Evolutionary conservation across 2,888 invertebrate genomes (phyloP), one percentile per base, ranked within the genome.

Genomic region (Lasioglossum morio): DNA sequence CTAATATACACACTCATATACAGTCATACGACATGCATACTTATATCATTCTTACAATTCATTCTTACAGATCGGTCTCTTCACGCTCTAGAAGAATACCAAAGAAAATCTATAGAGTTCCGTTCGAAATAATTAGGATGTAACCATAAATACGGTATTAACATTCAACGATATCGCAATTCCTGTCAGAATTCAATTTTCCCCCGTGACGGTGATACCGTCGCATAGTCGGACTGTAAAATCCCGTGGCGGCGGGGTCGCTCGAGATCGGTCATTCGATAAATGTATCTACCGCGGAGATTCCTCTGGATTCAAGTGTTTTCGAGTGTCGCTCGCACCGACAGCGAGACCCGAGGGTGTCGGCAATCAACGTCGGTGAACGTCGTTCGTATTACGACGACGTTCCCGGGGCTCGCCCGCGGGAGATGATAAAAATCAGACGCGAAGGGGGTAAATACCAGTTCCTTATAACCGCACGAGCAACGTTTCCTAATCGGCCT

Each of bases 401-500:
- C 72, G 23, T 23, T 7, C 48, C 40, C 23, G 40, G 30, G 40
- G 30, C 19, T 14, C 34, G 7, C 60, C 4, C 16, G 57, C 34
- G 27, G 69, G 60, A 60, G 53, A 74, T 79, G 5, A 70, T 70
- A n/a, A n/a, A 77, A 57, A 63, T 73, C 73, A 74, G 34, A 79
- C 79, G 53, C 46, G 16, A 57, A 57, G 63, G 27, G 16, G 48
- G 37, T 30, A 30, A 63, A 30, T 30, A 16, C 30, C 19, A 16
- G 63, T 86, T 74, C 63, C 79, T 85, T 79, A 46, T 69, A 30
- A 48, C 46, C 70, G 34, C 70, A 43, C 40, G 73, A 34, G 63
- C 76, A 70, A 79, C 23, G 70, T 57, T 60, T 73, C 70, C 76
- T 86, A 89, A 88, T 88, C 85, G 88, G 60, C 63, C 75, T 66